phyloP scores from a whole-genome alignment of 2,113 vertebrate species.

The Rhabdomys dilectus region DNA sequence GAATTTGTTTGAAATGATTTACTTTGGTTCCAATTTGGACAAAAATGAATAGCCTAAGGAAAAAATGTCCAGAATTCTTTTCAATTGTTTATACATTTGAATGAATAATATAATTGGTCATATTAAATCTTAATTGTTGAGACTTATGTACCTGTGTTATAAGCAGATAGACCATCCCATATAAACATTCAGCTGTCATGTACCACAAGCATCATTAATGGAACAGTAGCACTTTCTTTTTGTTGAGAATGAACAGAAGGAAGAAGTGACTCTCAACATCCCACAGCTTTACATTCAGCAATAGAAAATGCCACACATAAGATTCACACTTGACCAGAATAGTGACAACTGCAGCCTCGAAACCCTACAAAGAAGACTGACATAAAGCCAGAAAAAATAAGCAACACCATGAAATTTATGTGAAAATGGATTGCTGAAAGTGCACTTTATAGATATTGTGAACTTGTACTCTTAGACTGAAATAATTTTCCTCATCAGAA shows the following conservation, averaged over 20 bases:
- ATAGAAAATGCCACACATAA: slow-evolving; percentile 65
- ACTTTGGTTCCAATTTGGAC: neutral
- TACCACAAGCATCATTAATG: neutral
- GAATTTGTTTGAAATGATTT: neutral
- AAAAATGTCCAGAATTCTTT: neutral
- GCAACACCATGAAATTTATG: neutral
- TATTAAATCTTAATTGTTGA: neutral
- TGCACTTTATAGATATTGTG: neutral
- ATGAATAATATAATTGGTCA: neutral
- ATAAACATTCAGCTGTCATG: slow-evolving; percentile 9
- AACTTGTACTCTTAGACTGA: slow-evolving; percentile 42
- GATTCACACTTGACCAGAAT: slow-evolving; percentile 73
- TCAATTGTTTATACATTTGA: neutral
- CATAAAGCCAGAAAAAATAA: slow-evolving; percentile 17
- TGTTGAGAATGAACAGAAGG: slow-evolving; percentile 62
- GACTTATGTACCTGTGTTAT: neutral
- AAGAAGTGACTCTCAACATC: slow-evolving; percentile 65
- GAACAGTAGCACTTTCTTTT: slow-evolving; percentile 37
- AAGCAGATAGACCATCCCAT: neutral
- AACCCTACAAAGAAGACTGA: neutral
- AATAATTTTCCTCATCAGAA: neutral
- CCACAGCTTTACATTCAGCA: slow-evolving; percentile 41
- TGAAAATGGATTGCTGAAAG: slow-evolving; percentile 3
- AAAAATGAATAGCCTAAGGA: neutral
- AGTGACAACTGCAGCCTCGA: slow-evolving; percentile 57